phyloP scores from a whole-genome alignment of 2,113 vertebrate species.

The Patagioenas fasciata region DNA sequence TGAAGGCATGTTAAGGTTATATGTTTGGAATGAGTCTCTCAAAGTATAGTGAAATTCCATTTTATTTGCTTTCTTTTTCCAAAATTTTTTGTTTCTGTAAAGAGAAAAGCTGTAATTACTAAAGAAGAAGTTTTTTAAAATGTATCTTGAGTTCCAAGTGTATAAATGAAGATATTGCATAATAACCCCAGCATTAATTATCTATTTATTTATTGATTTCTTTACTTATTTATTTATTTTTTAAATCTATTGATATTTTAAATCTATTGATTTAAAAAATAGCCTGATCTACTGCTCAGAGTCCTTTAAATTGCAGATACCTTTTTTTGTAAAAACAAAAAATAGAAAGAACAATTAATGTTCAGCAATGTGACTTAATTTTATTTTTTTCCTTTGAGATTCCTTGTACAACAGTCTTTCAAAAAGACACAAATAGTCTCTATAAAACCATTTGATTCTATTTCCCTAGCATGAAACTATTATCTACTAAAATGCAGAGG shows the following conservation, averaged over 20 bases:
- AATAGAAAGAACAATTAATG: not conserved
- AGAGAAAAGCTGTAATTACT: not conserved
- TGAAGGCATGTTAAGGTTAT: not conserved
- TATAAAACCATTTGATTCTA: not conserved
- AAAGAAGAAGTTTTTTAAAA: not conserved
- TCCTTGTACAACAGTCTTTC: not conserved
- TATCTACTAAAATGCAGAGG: not conserved
- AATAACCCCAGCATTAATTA: not conserved
- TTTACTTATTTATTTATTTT: too few relatives aligned
- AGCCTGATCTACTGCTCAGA: not conserved
- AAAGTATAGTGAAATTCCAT: not conserved
- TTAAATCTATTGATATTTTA: too few relatives aligned
- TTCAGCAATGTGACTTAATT: not conserved
- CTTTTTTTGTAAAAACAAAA: not conserved
- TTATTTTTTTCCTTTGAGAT: not conserved
- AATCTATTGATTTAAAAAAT: not conserved
- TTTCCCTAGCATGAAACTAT: not conserved
- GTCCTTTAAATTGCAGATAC: accelerated
- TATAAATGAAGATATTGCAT: not conserved
- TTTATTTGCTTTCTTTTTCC: not conserved
- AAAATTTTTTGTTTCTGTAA: not conserved
- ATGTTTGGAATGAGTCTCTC: not conserved
- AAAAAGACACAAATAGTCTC: not conserved
- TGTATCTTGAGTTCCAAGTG: not conserved
- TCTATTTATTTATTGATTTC: not conserved